Percentiles rank a stretch among this genome's conserved stretches.
Conservation (phyloP, 1,140 invertebrate species). For the Eubasilissa regina region DNA sequence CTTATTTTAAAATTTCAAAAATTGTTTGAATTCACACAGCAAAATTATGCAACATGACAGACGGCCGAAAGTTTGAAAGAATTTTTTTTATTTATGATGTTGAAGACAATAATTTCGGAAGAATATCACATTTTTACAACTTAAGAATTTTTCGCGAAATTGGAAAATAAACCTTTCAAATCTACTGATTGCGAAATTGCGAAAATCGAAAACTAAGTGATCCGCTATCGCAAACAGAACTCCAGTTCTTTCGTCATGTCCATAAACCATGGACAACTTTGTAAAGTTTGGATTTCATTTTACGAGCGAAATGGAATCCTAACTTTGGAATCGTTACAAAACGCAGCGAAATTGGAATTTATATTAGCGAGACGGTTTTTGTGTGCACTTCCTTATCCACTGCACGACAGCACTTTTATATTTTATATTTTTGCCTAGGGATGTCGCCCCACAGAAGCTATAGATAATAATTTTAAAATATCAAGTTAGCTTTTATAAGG, state of each 20-base stretch:
- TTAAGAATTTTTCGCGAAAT: neutral
- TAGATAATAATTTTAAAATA: too few species aligned
- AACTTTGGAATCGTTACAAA: constrained; percentile 32
- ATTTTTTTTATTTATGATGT: too few species aligned
- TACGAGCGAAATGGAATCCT: constrained; percentile 34
- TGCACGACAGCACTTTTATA: neutral
- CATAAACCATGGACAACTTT: constrained; percentile 36
- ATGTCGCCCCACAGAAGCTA: neutral
- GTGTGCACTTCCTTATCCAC: neutral
- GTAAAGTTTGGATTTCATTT: constrained; percentile 36
- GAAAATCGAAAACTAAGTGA: constrained; percentile 27
- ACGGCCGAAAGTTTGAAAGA: too few species aligned
- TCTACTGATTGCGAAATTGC: constrained; percentile 8
- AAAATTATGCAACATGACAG: too few species aligned
- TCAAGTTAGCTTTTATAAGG: too few species aligned
- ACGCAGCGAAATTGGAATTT: constrained; percentile 30
- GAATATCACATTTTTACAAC: too few species aligned
- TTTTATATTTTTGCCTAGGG: neutral
- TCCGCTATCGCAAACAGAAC: neutral
- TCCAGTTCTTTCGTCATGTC: neutral
- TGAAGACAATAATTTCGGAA: too few species aligned
- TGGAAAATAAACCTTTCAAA: neutral
- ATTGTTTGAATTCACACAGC: too few species aligned
- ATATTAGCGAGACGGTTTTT: constrained; percentile 29
- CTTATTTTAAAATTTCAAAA: too few species aligned